Conservation (phyloP, 2,888 invertebrate species). For the Noctua pronuba region DNA sequence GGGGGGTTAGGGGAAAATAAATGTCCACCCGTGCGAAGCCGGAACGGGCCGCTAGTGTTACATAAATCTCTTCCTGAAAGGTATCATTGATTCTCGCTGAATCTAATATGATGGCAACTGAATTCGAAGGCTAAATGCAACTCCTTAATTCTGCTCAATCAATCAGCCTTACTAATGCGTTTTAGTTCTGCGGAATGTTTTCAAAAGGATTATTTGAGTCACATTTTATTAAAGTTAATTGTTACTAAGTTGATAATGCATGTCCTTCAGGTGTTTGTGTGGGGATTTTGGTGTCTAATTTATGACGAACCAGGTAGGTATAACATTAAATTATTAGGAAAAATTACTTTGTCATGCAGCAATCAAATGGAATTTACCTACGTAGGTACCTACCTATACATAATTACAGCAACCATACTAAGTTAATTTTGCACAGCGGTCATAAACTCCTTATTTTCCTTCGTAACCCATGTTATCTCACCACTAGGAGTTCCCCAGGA, state of each 20-base stretch:
- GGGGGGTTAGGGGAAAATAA: no score
- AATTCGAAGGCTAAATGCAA: background rate
- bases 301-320: background rate
- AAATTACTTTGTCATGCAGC: background rate
- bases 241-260: background rate
- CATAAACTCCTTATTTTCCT: background rate
- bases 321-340: background rate
- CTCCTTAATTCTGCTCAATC: background rate
- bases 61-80: background rate
- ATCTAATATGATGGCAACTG: background rate
- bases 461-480: constrained; percentile 2
- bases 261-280: background rate
- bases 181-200: background rate
- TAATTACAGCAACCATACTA: background rate
- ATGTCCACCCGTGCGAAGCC: no score
- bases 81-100: background rate
- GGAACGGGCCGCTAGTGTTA: no score
- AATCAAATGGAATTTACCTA: background rate
- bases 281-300: constrained; percentile 3
- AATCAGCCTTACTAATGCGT: background rate
- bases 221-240: background rate
- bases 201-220: background rate
- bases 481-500: constrained; percentile 73
- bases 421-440: background rate
- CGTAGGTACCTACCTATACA: no score